A percentile compares a stretch with the other conserved stretches of the same genome.
Conservation (phyloP, 2,113 vertebrate species). For the Pavo muticus region DNA sequence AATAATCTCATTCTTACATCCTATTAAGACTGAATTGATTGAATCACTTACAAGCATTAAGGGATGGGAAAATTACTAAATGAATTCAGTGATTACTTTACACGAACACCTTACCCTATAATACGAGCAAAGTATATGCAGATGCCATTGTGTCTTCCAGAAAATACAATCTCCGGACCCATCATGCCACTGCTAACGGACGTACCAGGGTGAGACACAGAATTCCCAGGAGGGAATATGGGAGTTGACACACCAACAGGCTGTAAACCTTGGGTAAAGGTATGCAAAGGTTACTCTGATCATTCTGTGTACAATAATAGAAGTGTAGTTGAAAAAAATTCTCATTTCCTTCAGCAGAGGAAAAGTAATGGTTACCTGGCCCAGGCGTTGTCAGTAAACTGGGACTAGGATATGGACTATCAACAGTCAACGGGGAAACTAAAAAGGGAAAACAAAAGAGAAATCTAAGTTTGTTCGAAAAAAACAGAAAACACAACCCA, state of each 20-base stretch:
- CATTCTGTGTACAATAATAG: not conserved
- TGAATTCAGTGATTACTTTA: not conserved
- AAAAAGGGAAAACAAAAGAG: conserved; percentile 19
- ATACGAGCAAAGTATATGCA: conserved; percentile 95
- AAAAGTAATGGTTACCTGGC: conserved; percentile 75
- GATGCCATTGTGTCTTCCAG: conserved; percentile 97
- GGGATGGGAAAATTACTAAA: not conserved
- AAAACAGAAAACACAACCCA: not conserved
- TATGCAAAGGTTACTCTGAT: not conserved
- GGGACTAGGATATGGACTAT: conserved; percentile 74
- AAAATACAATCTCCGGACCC: conserved; percentile 93
- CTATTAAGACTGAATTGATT: not conserved
- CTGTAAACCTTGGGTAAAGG: conserved; percentile 77
- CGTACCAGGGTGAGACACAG: conserved; percentile 61
- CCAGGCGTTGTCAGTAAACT: conserved; percentile 78
- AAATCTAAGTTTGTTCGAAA: not conserved
- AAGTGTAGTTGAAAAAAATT: not conserved
- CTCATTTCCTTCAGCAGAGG: not conserved
- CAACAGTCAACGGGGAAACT: conserved; percentile 76
- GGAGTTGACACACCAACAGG: conserved; percentile 82
- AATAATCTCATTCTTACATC: not conserved
- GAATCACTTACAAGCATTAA: not conserved
- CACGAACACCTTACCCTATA: conserved; percentile 85
- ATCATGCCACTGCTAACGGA: conserved; percentile 80
- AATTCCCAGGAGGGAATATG: conserved; percentile 69